Conservation (phyloP, 2,113 vertebrate genomes). For the Neomonachus schauinslandi region DNA sequence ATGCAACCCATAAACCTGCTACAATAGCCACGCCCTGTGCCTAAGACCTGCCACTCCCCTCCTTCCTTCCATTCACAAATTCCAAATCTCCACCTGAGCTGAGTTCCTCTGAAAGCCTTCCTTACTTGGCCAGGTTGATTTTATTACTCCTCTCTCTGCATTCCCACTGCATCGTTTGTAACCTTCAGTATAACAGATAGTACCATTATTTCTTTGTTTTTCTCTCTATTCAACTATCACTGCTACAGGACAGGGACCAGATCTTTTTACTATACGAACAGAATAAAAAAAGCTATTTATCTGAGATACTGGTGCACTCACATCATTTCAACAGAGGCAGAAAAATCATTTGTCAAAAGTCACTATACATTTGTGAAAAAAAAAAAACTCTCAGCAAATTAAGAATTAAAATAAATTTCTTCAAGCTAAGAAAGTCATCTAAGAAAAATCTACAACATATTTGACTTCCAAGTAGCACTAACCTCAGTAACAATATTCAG, state of each 20-base stretch:
- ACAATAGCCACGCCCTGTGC: neutral
- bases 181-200: neutral
- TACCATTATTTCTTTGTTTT: neutral
- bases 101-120: constrained; percentile 20
- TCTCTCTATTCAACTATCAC: neutral
- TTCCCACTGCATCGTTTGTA: neutral
- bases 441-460: constrained; percentile 26
- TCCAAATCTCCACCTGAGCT: neutral
- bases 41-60: neutral
- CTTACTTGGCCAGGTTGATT: neutral
- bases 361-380: neutral
- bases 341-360: constrained; percentile 15
- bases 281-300: neutral
- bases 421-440: neutral
- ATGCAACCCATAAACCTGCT: neutral
- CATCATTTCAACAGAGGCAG: neutral
- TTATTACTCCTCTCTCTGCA: neutral
- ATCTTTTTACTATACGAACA: constrained; percentile 26
- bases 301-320: too few species aligned
- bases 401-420: constrained; percentile 44
- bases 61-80: neutral
- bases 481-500: neutral
- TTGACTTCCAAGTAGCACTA: constrained; percentile 16
- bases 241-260: neutral
- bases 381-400: neutral